These are phyloP conservation scores for Petrolisthes cinctipes DNA, from an alignment of 2,888 invertebrate species.

Conservation along the genomic window DNA sequence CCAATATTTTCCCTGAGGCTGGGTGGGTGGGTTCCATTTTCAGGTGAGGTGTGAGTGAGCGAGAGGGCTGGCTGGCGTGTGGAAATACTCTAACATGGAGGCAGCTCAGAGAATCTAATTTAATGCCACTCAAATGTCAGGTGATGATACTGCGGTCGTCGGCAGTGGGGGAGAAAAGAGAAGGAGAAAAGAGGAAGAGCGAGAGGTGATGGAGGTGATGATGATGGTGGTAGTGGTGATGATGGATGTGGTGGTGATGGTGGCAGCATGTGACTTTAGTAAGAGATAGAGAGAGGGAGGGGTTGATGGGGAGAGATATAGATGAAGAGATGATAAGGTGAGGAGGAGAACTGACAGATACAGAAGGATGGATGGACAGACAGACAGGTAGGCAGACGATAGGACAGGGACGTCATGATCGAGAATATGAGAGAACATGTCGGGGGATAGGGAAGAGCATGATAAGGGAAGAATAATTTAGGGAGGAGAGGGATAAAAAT, in stretches of 20 bases:
- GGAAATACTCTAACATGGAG: conserved; percentile 1
- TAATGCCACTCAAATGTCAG: conserved; percentile 10
- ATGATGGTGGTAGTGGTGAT: background rate
- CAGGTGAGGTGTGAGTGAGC: background rate
- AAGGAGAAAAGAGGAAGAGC: background rate
- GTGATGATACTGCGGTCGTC: background rate
- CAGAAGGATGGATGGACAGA: conserved; percentile 4
- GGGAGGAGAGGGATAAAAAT: background rate
- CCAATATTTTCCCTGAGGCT: background rate
- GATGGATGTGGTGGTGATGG: background rate
- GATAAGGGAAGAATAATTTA: background rate
- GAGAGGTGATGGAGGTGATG: background rate
- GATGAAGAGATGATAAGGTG: background rate
- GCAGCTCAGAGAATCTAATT: background rate
- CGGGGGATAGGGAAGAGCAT: background rate
- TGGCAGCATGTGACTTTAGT: background rate
- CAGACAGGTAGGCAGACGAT: conserved; percentile 2
- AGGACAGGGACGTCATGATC: too few relatives aligned
- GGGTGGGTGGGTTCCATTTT: background rate
- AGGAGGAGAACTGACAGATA: background rate
- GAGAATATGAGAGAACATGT: too few relatives aligned
- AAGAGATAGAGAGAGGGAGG: background rate
- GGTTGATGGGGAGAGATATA: background rate
- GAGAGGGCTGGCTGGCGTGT: background rate
- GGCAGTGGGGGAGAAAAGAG: background rate